Evolutionary conservation across 1,140 invertebrate species (phyloP), one percentile per base, ranked within the genome.

Genomic region (Leptonema lineaticorne): DNA sequence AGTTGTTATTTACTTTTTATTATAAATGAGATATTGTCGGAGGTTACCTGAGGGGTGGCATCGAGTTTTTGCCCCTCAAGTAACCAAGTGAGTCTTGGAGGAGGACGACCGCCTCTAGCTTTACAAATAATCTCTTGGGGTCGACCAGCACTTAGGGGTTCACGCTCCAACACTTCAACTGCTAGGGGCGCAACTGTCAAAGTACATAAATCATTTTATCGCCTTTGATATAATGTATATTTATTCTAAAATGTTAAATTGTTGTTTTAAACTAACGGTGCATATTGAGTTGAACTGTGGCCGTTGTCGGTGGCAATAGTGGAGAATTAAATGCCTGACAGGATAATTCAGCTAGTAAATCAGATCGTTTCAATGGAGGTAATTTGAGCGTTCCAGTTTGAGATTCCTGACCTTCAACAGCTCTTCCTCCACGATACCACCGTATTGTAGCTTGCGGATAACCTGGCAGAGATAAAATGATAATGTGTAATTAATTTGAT

Each of bases 401-500:
- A 70, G 73, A 18, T 70, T 64, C 24, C 74, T 74, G 26, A 70
- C 67, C 11, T 73, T 71, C 69, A 73, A 30, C 74, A 73, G 56
- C 79, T 69, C 87, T 87, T 41, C 89, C 90, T 69, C 90, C 92
- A 75, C 91, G 85, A 85, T 92, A 92, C 94, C 94, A 96, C 74
- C 89, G 90, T 11, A 96, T 87, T 69, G 85, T 86, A 4, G 94
- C 93, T 33, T 87, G 85, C 0, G 94, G 94, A 70, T 88, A 88
- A 72, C 94, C 94, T 96, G 78, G 20, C 73, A 81, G 30, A 58
- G 20, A 62, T 22, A 37, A 20, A 68, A 18, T 16, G 11, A 3
- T 4, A 11, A 41, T 41, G 1, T 41, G 16, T 41, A 41, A 41
- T 16, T 41, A 41, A 41, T 41, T 41, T 16, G 16, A 41, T 33